Evolutionary conservation across 2,888 invertebrate genomes (phyloP).

Genomic region (Crematogaster levior): DNA sequence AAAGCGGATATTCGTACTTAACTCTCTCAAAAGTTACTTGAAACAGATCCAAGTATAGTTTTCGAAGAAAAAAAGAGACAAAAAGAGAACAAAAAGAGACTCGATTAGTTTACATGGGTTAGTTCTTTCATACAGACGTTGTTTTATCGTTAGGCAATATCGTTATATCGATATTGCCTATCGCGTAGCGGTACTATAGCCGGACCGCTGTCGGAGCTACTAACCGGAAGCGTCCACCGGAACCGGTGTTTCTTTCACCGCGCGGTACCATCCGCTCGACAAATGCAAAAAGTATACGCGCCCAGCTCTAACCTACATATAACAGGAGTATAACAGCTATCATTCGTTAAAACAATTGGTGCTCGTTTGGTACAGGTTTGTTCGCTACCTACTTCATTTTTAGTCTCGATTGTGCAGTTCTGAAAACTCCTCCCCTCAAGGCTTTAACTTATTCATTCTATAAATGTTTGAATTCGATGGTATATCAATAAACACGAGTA

Average conservation of each 20-base stretch:
- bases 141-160: conserved; percentile 44
- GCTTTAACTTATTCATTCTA: not conserved
- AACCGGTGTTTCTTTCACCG: conserved; percentile 76
- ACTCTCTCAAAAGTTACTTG: not conserved
- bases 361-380: not conserved
- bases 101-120: not conserved
- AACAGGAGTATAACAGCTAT: not conserved
- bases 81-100: too few relatives aligned
- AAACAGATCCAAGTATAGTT: not conserved
- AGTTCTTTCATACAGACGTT: not conserved
- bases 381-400: not conserved
- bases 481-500: not conserved
- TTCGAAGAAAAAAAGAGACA: too few relatives aligned
- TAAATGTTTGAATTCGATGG: not conserved
- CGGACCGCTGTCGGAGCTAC: conserved; percentile 60
- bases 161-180: conserved; percentile 55
- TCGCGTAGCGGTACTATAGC: conserved; percentile 59
- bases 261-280: conserved; percentile 52
- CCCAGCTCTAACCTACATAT: not conserved
- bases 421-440: not conserved
- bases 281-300: conserved; percentile 29
- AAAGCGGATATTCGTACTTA: not conserved
- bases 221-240: conserved; percentile 79
- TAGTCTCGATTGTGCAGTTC: not conserved
- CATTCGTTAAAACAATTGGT: not conserved